Conservation (phyloP, 1,140 invertebrate species). For the Listronotus oregonensis region DNA sequence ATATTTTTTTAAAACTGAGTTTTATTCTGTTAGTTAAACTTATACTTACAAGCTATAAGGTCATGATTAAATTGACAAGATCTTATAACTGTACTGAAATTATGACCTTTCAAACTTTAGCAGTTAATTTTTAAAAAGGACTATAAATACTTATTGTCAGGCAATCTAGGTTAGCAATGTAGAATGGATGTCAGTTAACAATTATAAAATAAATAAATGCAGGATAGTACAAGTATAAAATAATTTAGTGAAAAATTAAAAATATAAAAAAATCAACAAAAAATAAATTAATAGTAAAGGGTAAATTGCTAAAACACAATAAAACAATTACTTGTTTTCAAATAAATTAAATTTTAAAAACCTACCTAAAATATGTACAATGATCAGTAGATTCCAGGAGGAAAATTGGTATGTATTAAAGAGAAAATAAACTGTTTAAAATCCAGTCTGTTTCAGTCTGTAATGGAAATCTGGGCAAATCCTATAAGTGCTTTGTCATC, state of each 20-base stretch:
- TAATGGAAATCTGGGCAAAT: constrained; percentile 94
- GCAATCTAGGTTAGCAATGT: neutral
- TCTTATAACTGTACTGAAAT: too few species aligned
- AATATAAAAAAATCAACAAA: neutral
- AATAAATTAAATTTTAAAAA: constrained; percentile 13
- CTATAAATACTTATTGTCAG: too few species aligned
- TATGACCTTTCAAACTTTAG: too few species aligned
- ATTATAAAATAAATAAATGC: constrained; percentile 3
- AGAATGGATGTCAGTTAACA: neutral
- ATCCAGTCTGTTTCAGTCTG: constrained; percentile 65
- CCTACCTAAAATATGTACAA: constrained; percentile 35
- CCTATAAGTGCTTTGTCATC: constrained; percentile 95
- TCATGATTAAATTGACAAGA: too few species aligned
- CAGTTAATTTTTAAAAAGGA: too few species aligned
- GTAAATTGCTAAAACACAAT: constrained; percentile 23
- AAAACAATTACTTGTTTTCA: constrained; percentile 6
- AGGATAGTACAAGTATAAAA: neutral
- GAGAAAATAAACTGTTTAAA: constrained; percentile 23
- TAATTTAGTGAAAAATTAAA: constrained; percentile 1
- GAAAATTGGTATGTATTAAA: constrained; percentile 35
- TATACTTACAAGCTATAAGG: too few species aligned
- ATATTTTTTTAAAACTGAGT: too few species aligned
- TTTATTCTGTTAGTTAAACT: too few species aligned
- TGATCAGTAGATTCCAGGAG: constrained; percentile 43
- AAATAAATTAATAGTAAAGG: neutral